Base-by-base conservation (phyloP, 1,140 invertebrate genomes). In the Drosophila ogumai region DNA sequence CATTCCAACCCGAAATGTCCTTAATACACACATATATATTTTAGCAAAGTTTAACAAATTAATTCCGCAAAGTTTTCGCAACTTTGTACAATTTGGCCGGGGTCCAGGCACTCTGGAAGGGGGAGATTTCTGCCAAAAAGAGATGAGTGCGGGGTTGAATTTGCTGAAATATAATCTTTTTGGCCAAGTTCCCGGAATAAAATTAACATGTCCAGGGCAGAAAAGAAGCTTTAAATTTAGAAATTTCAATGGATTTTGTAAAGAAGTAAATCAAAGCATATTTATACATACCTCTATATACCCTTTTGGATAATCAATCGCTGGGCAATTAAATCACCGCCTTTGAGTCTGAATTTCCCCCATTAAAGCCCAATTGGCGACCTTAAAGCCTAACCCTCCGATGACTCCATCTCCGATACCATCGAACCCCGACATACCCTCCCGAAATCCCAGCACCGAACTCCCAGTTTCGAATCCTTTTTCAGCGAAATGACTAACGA, bases 11-110 rank as follows among this genome's bases (percentile, higher is more conserved):
- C 46, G 1, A 41, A 25, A 43, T 32, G 50, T 44, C 28, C 64
- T 54, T 55, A 46, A 55, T 66, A 52, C 36, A 13, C 22, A 77
- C 47, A 67, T 34, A 54, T 36, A 71, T 88, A 77, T 77, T 66
- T 85, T 65, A 71, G 49, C 38, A 77, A 80, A 88, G 80, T 84
- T 88, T 71, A 57, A 88, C 84, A 88, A 88, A 88, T 88, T 90
- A 88, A 88, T 90, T 84, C 74, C 59, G 56, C 63, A 60, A 59
- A 78, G 82, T 80, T 87, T 85, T 80, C 65, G 80, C 80, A 88
- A 87, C 67, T 87, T 68, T 80, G 84, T 81, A 60, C 57, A 84
- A 82, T 82, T 87, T 87, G 79, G 82, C 79, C 22, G 38, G 32
- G 32, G 17, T 66, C 79, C 82, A 82, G 75, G 25, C 34, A 15